These are phyloP conservation scores for Pachycephus smyrnensis DNA, from an alignment of 2,888 invertebrate genomes.

Conservation along the genomic window DNA sequence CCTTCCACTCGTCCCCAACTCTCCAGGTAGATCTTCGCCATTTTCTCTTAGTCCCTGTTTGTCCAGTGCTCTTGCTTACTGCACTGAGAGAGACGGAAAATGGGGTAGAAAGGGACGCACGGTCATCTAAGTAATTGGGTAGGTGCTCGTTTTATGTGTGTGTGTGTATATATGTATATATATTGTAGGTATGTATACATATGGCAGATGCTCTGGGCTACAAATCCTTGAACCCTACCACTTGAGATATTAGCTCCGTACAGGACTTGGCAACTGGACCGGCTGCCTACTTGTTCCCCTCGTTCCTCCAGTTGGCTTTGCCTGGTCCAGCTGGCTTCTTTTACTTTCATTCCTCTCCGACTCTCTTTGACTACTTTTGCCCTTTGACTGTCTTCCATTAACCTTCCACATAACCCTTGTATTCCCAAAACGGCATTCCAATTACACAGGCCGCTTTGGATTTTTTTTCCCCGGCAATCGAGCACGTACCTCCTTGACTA, in stretches of 20 bases:
- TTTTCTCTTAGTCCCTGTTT: slow-evolving; percentile 23
- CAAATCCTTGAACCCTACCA: slow-evolving; percentile 21
- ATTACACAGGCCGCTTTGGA: not conserved
- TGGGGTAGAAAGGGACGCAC: slow-evolving; percentile 12
- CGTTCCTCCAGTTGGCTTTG: not conserved
- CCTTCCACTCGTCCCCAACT: not conserved
- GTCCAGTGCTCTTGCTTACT: slow-evolving; percentile 24
- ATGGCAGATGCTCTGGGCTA: slow-evolving; percentile 30
- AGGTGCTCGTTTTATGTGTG: slow-evolving; percentile 13
- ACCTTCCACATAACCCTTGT: not conserved
- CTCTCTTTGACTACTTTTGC: not conserved
- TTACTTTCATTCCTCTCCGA: slow-evolving; percentile 3
- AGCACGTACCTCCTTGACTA: not conserved
- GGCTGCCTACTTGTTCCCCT: not conserved
- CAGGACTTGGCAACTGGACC: slow-evolving; percentile 30
- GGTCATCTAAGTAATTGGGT: slow-evolving; percentile 42
- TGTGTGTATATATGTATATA: slow-evolving; percentile 14
- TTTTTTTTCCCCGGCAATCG: not conserved
- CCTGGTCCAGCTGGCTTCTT: not conserved
- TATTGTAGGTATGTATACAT: slow-evolving; percentile 21
- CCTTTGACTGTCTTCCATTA: not conserved
- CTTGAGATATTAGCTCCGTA: slow-evolving; percentile 34
- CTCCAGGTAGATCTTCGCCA: slow-evolving; percentile 19
- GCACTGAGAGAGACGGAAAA: not conserved
- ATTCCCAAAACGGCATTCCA: not conserved